These are phyloP conservation scores for Craniophora ligustri DNA, from an alignment of 2,888 invertebrate genomes.

Conservation along the genomic window DNA sequence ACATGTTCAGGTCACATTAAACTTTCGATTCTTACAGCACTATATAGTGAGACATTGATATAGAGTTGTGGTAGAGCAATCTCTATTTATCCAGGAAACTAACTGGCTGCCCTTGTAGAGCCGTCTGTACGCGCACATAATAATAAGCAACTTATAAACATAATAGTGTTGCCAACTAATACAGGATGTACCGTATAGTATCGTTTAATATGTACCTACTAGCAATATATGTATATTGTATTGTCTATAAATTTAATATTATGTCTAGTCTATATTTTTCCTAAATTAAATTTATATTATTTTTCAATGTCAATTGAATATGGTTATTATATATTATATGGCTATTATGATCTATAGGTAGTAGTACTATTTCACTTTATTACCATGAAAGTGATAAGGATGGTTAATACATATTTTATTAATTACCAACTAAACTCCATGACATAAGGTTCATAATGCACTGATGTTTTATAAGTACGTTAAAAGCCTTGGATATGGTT, in stretches of 20 bases:
- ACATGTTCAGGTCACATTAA: constrained; percentile 41
- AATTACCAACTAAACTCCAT: too few relatives aligned
- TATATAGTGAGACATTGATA: constrained; percentile 44
- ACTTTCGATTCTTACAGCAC: constrained; percentile 50
- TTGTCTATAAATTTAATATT: neutral
- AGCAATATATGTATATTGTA: constrained; percentile 4
- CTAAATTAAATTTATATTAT: too few relatives aligned
- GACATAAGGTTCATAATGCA: too few relatives aligned
- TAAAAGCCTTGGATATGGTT: too few relatives aligned
- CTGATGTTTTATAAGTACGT: too few relatives aligned
- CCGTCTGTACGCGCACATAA: constrained; percentile 51
- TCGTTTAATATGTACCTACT: constrained; percentile 7
- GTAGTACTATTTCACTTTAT: too few relatives aligned
- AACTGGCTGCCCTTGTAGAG: constrained; percentile 80
- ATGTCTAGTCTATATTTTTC: too few relatives aligned
- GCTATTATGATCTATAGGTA: too few relatives aligned
- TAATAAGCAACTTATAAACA: constrained; percentile 53
- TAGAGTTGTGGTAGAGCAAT: constrained; percentile 61
- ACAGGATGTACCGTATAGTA: constrained; percentile 42
- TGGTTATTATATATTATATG: too few relatives aligned
- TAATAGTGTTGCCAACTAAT: constrained; percentile 48
- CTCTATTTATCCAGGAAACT: constrained; percentile 78
- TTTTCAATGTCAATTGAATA: too few relatives aligned
- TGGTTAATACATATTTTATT: too few relatives aligned
- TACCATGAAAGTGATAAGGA: too few relatives aligned